phyloP scores from a whole-genome alignment of 2,113 vertebrate genomes.

The Glaucidium brasilianum region DNA sequence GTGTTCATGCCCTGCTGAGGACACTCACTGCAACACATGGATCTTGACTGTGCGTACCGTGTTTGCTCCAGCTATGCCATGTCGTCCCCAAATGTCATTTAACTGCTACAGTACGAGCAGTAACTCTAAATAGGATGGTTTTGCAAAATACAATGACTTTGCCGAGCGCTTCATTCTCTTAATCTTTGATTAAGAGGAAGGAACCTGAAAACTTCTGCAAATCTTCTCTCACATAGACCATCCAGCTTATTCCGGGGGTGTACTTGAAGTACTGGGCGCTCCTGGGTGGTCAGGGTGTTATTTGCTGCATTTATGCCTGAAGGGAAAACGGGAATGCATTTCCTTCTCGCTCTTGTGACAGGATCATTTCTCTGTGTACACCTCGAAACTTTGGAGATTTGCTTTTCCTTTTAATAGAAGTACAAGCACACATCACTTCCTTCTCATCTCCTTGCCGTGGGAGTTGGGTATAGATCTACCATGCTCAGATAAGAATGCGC shows the following conservation, averaged over 20 bases:
- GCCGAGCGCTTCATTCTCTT: neutral
- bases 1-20: rapidly evolving
- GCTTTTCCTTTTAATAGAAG: neutral
- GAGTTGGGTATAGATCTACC: neutral
- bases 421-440: neutral
- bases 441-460: neutral
- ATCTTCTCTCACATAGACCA: neutral
- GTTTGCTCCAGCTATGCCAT: neutral
- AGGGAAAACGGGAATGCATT: neutral
- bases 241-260: neutral
- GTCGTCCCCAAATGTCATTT: neutral
- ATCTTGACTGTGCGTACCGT: neutral
- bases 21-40: neutral
- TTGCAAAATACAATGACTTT: neutral
- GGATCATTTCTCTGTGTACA: neutral
- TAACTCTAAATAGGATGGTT: neutral
- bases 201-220: neutral
- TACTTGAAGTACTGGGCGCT: neutral
- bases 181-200: neutral
- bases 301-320: neutral
- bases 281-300: neutral
- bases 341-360: neutral
- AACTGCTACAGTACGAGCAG: neutral
- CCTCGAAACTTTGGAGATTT: neutral
- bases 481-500: neutral